Percentiles rank a stretch among this genome's conserved stretches.
Evolutionary conservation across 2,113 vertebrate genomes (phyloP).

Genomic region (Dendrocopos noguchii): DNA sequence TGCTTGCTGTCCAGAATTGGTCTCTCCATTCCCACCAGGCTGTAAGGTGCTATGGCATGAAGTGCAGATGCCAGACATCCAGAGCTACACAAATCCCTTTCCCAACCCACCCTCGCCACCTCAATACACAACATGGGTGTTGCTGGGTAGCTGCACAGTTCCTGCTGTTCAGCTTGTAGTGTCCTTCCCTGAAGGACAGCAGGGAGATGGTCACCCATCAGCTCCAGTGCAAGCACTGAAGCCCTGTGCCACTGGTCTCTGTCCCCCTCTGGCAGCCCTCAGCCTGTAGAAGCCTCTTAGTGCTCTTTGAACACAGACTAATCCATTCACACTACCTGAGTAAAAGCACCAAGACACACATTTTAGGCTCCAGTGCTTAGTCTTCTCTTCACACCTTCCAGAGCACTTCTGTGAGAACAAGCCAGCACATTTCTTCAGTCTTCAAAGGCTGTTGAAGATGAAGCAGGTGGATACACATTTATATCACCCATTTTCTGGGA

Average conservation of each 20-base stretch:
- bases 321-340: not conserved
- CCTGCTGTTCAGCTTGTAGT: not conserved
- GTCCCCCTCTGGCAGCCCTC: not conserved
- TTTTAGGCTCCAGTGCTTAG: not conserved
- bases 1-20: not conserved
- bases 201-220: not conserved
- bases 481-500: not conserved
- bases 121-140: fast-evolving
- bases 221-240: not conserved
- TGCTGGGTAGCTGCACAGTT: not conserved
- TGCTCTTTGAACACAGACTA: not conserved
- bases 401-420: not conserved
- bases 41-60: not conserved
- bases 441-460: not conserved
- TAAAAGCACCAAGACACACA: not conserved
- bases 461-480: not conserved
- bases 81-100: fast-evolving
- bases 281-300: not conserved
- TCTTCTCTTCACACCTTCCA: not conserved
- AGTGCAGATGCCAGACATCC: not conserved
- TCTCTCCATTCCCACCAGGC: not conserved
- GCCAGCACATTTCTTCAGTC: not conserved
- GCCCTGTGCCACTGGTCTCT: not conserved
- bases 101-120: not conserved
- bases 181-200: not conserved